Conservation (phyloP, 2,888 invertebrate species). For the Yponomeuta evonymella region DNA sequence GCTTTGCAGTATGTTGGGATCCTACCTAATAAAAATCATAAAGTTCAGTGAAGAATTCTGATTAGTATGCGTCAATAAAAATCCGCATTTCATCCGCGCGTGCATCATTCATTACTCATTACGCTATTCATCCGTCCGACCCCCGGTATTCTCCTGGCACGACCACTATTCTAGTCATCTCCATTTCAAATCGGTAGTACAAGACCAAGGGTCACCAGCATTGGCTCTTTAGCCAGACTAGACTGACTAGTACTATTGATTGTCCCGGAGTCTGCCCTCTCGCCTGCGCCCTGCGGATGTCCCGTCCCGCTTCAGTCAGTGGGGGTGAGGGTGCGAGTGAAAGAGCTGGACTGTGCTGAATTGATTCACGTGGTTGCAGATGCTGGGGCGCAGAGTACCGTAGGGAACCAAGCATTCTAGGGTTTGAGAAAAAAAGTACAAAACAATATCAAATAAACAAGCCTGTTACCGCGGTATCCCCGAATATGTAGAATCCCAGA, state of each 20-base stretch:
- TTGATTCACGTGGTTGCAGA: slow-evolving; percentile 10
- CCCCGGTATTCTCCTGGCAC: not conserved
- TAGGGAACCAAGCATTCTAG: not conserved
- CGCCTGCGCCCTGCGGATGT: not conserved
- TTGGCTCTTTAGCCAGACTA: not conserved
- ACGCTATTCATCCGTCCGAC: not conserved
- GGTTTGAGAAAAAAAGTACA: not conserved
- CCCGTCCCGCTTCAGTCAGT: not conserved
- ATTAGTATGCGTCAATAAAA: not conserved
- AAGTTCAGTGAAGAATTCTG: not conserved
- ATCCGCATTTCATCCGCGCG: not conserved
- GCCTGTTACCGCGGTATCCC: no score
- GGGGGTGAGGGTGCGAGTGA: not conserved
- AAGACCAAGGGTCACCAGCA: not conserved
- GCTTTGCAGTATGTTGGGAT: not conserved
- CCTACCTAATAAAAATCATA: not conserved
- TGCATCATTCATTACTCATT: not conserved
- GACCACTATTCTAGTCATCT: not conserved
- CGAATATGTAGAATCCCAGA: no score
- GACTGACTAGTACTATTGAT: not conserved
- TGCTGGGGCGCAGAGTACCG: not conserved
- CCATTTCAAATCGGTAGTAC: not conserved
- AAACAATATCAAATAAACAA: not conserved
- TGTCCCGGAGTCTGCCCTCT: not conserved
- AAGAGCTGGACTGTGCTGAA: not conserved